phyloP scores from a whole-genome alignment of 2,797 vertebrate species.

The Ataeniobius toweri region DNA sequence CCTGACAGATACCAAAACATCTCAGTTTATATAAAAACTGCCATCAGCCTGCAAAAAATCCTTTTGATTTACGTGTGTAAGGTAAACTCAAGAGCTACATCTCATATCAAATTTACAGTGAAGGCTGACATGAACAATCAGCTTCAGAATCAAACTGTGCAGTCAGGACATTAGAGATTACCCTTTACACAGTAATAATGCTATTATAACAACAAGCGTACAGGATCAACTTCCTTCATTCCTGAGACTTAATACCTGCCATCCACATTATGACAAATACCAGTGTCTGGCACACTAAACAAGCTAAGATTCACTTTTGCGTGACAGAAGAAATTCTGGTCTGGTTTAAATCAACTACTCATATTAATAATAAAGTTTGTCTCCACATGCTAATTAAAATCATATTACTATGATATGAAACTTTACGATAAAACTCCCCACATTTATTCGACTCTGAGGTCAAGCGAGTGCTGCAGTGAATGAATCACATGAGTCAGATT shows the following conservation, averaged over 20 bases:
- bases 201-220: background rate
- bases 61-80: background rate
- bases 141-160: constrained; percentile 2
- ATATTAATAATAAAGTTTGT: background rate
- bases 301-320: background rate
- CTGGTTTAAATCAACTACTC: background rate
- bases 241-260: background rate
- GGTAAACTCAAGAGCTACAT: background rate
- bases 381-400: background rate
- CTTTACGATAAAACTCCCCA: background rate
- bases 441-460: background rate
- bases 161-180: background rate
- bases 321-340: background rate
- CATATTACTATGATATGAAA: background rate
- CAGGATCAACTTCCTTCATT: background rate
- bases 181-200: background rate
- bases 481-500: background rate
- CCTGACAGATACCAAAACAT: constrained; percentile 1
- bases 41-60: background rate
- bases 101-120: constrained; percentile 16
- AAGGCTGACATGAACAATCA: background rate
- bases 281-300: background rate
- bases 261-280: background rate
- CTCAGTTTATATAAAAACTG: constrained; percentile 5
- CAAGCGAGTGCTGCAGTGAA: background rate